Conservation (phyloP, 1,140 invertebrate species). For the Tetranychus urticae region DNA sequence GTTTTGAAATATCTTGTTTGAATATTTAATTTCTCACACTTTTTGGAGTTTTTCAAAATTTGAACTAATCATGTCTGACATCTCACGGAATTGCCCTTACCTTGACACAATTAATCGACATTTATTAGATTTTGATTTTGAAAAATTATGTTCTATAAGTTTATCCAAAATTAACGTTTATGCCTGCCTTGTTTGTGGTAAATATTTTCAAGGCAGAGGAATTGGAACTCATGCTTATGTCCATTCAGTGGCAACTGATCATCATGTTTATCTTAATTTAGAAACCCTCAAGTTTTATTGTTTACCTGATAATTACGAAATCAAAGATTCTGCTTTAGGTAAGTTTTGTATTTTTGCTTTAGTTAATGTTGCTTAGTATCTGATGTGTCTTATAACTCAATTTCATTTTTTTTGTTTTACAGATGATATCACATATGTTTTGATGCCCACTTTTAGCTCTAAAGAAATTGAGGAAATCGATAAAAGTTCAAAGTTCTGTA, state of each 20-base stretch:
- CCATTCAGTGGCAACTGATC: conserved; percentile 85
- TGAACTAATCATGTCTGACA: neutral
- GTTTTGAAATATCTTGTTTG: no score
- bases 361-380: neutral
- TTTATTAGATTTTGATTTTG: conserved; percentile 98
- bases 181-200: conserved; percentile 97
- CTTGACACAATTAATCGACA: conserved; percentile 86
- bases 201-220: conserved; percentile 93
- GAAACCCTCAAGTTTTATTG: conserved; percentile 96
- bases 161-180: conserved; percentile 97
- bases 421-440: conserved; percentile 41
- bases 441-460: conserved; percentile 84
- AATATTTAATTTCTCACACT: no score
- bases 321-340: conserved; percentile 93
- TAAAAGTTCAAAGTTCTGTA: conserved; percentile 53
- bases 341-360: neutral
- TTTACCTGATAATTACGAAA: conserved; percentile 97
- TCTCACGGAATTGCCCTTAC: conserved; percentile 48
- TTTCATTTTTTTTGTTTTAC: neutral
- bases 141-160: conserved; percentile 95
- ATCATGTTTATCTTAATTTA: conserved; percentile 94
- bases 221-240: conserved; percentile 96
- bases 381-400: neutral
- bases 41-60: no score
- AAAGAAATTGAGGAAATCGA: conserved; percentile 59